These are phyloP conservation scores for Cryptocephalus primarius DNA, from an alignment of 2,888 invertebrate species.

Conservation along the genomic window DNA sequence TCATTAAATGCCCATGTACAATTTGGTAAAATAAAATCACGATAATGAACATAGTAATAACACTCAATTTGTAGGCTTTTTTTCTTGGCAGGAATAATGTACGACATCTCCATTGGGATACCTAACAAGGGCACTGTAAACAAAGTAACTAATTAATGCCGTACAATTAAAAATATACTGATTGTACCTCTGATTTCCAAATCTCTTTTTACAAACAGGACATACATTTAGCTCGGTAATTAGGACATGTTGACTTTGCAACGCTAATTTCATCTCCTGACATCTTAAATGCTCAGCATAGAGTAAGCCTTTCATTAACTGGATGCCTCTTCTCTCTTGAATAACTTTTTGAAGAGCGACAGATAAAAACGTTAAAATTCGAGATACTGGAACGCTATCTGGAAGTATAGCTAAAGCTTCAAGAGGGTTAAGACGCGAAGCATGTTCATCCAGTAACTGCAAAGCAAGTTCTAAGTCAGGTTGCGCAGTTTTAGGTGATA, in stretches of 20 bases:
- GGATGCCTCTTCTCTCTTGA: slow-evolving; percentile 58
- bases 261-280: slow-evolving; percentile 66
- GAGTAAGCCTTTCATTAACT: slow-evolving; percentile 72
- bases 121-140: slow-evolving; percentile 77
- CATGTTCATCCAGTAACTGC: slow-evolving; percentile 70
- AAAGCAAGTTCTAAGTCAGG: slow-evolving; percentile 74
- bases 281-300: slow-evolving; percentile 80
- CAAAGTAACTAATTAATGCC: slow-evolving; percentile 10
- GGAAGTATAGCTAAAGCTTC: slow-evolving; percentile 74
- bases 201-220: slow-evolving; percentile 84
- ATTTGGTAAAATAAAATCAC: no score
- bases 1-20: no score
- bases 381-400: slow-evolving; percentile 61
- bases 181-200: slow-evolving; percentile 73
- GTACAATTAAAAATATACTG: no score
- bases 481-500: slow-evolving; percentile 51
- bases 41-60: background rate
- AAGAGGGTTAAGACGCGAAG: slow-evolving; percentile 72
- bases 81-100: slow-evolving; percentile 79
- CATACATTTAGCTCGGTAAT: slow-evolving; percentile 84
- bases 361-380: slow-evolving; percentile 47
- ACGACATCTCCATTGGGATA: slow-evolving; percentile 87
- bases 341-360: slow-evolving; percentile 43
- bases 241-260: slow-evolving; percentile 71
- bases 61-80: slow-evolving; percentile 21